Percentiles rank a stretch among this genome's conserved stretches.
Evolutionary conservation across 2,113 vertebrate species (phyloP).

Genomic region (Serinus canaria): DNA sequence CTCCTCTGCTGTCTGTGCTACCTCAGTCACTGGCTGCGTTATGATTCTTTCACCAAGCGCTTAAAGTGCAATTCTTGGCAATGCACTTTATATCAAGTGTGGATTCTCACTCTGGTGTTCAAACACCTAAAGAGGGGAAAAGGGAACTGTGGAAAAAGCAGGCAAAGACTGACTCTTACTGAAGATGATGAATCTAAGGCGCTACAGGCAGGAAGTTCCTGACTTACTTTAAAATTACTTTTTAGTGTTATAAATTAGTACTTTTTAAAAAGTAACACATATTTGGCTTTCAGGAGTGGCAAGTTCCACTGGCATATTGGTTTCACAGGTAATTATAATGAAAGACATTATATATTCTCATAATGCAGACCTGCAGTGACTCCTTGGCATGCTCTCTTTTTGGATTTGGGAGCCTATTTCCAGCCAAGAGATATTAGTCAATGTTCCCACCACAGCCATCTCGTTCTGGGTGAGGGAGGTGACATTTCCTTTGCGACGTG

Average conservation of each 20-base stretch:
- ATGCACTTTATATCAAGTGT: not conserved
- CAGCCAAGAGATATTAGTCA: not conserved
- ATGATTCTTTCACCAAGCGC: not conserved
- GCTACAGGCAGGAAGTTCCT: not conserved
- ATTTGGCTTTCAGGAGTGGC: not conserved
- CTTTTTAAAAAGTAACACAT: not conserved
- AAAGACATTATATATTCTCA: not conserved
- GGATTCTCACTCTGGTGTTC: not conserved
- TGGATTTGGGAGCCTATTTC: not conserved
- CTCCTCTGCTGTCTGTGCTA: not conserved
- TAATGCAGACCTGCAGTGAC: not conserved
- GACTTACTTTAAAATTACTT: not conserved
- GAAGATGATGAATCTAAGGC: not conserved
- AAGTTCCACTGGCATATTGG: not conserved
- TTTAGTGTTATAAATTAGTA: not conserved
- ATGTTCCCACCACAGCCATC: not conserved
- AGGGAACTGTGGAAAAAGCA: not conserved
- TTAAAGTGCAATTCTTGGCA: not conserved
- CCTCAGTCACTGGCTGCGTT: not conserved
- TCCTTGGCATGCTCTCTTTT: not conserved
- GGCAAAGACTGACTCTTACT: not conserved
- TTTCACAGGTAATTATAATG: not conserved
- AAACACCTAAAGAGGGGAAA: not conserved
- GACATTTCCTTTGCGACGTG: not conserved
- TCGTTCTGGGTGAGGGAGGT: not conserved